phyloP scores from a whole-genome alignment of 2,888 invertebrate species.

The Hirtodrosophila alboralis region DNA sequence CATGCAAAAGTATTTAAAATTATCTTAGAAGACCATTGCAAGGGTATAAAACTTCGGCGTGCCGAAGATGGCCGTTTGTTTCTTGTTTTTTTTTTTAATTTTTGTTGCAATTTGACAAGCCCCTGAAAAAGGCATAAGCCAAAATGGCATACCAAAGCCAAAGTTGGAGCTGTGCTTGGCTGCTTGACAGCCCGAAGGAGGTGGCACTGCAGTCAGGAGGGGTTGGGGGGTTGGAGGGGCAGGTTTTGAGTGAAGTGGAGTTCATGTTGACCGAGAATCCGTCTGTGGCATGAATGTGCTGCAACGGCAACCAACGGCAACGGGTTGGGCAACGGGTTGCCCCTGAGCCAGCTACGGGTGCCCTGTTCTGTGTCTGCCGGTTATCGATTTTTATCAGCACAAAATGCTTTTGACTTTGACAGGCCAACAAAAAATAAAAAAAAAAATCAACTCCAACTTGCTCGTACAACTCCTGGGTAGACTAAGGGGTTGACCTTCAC shows the following conservation, averaged over 20 bases:
- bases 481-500: conserved; percentile 75
- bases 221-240: background rate
- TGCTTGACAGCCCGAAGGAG: too few relatives aligned
- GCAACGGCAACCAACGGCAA: too few relatives aligned
- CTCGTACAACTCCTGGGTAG: conserved; percentile 33
- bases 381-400: conserved; percentile 73
- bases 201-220: background rate
- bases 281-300: conserved; percentile 34
- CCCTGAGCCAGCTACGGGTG: conserved; percentile 45
- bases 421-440: conserved; percentile 31
- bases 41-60: too few relatives aligned
- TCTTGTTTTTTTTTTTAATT: background rate
- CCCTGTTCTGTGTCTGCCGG: conserved; percentile 49
- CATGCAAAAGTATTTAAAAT: too few relatives aligned
- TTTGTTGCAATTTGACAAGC: conserved; percentile 59
- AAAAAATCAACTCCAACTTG: conserved; percentile 28
- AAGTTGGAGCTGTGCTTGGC: conserved; percentile 13
- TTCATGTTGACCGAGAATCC: conserved; percentile 49
- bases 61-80: too few relatives aligned
- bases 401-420: conserved; percentile 66
- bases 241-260: conserved; percentile 22
- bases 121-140: conserved; percentile 50
- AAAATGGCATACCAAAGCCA: conserved; percentile 47
- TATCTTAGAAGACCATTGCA: too few relatives aligned
- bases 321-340: conserved; percentile 32